Conservation (phyloP, 2,888 invertebrate species). For the Eledona agricola region DNA sequence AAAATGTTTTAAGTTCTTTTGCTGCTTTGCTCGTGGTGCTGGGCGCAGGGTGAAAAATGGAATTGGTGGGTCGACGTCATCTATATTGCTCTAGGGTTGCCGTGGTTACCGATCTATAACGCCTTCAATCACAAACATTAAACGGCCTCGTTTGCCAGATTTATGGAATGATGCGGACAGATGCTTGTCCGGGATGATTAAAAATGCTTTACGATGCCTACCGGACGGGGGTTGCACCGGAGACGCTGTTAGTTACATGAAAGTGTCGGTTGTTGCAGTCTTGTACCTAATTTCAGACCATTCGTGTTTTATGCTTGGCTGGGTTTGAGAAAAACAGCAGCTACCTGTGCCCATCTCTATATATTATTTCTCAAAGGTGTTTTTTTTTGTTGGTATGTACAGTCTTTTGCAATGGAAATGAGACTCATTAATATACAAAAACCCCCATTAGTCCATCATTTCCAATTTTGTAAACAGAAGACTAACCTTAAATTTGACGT, state of each 20-base stretch:
- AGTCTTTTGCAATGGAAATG: too few species aligned
- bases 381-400: too few species aligned
- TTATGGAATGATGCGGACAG: background rate
- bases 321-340: too few species aligned
- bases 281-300: too few species aligned
- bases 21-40: conserved; percentile 2
- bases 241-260: background rate
- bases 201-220: conserved; percentile 1
- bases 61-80: conserved; percentile 16
- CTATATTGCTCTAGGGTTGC: conserved; percentile 17
- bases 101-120: conserved; percentile 15
- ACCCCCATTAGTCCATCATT: too few species aligned
- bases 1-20: conserved; percentile 11
- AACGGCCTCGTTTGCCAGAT: conserved; percentile 3
- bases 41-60: conserved; percentile 1
- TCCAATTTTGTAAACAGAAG: too few species aligned
- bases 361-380: too few species aligned
- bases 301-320: too few species aligned
- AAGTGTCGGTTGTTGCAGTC: too few species aligned
- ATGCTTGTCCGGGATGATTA: background rate
- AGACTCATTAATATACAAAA: too few species aligned
- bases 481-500: too few species aligned
- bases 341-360: too few species aligned
- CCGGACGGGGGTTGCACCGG: background rate
- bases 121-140: conserved; percentile 12